A percentile compares a stretch with the other conserved stretches of the same genome.
These are phyloP conservation scores for Cariama cristata DNA, from an alignment of 2,113 vertebrate genomes.

Conservation along the genomic window DNA sequence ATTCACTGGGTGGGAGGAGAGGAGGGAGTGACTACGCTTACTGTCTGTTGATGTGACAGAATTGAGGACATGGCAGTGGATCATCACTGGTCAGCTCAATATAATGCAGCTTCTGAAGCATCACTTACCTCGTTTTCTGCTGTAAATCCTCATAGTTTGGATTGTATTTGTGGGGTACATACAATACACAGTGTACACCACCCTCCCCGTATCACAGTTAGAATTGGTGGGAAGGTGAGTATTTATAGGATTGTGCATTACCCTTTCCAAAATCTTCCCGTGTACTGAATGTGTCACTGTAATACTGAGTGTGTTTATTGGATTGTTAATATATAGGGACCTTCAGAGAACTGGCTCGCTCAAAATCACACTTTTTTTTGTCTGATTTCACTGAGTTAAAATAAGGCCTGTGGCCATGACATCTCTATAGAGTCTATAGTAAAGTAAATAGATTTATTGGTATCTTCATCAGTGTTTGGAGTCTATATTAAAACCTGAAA, in stretches of 20 bases:
- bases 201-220: neutral
- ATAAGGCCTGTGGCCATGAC: neutral
- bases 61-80: neutral
- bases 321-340: neutral
- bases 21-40: neutral
- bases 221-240: neutral
- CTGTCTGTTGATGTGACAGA: conserved; percentile 1
- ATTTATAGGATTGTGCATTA: neutral
- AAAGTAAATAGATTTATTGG: neutral
- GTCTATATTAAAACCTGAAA: neutral
- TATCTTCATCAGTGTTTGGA: neutral
- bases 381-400: neutral
- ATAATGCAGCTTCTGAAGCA: neutral
- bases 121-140: neutral
- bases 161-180: neutral
- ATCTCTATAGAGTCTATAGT: neutral
- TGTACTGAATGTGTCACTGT: neutral
- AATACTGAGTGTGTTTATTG: neutral
- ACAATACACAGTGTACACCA: neutral
- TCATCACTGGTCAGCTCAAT: neutral
- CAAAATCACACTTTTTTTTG: neutral
- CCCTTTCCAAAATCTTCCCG: neutral
- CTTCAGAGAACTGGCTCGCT: neutral
- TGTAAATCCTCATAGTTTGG: neutral
- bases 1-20: conserved; percentile 31